These are phyloP conservation scores for Bradynema listronoti DNA, from an alignment of 1,140 invertebrate species.

Conservation along the genomic window DNA sequence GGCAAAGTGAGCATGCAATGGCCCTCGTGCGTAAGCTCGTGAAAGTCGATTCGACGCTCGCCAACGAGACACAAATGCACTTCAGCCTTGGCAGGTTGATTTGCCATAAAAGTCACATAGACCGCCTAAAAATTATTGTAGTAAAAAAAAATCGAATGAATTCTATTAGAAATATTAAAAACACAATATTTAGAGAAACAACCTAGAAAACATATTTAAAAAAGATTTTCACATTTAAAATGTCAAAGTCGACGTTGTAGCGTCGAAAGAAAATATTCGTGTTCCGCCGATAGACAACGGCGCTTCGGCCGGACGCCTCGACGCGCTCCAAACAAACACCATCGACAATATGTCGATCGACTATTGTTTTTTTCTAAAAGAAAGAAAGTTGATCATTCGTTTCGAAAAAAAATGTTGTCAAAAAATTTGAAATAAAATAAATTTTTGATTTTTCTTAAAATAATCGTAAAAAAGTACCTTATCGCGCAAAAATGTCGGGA, in stretches of 20 bases:
- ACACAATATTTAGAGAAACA: background rate
- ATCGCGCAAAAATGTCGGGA: too few relatives aligned
- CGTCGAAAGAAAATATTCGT: constrained; percentile 7
- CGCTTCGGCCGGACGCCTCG: constrained; percentile 15
- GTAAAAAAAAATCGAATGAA: background rate
- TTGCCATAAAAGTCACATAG: constrained; percentile 25
- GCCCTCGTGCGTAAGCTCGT: constrained; percentile 16
- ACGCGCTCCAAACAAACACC: constrained; percentile 20
- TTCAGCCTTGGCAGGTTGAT: constrained; percentile 19
- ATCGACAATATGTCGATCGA: too few relatives aligned
- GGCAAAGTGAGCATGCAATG: constrained; percentile 20
- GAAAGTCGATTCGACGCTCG: constrained; percentile 18
- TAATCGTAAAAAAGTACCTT: too few relatives aligned
- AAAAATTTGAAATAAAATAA: too few relatives aligned
- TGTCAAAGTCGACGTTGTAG: constrained; percentile 23
- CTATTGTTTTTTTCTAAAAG: too few relatives aligned
- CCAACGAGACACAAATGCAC: constrained; percentile 27
- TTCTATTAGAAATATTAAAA: background rate
- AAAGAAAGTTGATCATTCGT: too few relatives aligned
- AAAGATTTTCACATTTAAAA: constrained; percentile 17
- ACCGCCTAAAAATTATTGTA: constrained; percentile 15
- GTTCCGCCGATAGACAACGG: constrained; percentile 11
- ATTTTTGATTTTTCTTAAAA: too few relatives aligned
- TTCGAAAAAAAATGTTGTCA: too few relatives aligned
- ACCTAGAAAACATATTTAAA: background rate